Percentiles rank a stretch among this genome's conserved stretches.
These are phyloP conservation scores for Heterochromis multidens DNA, from an alignment of 2,113 vertebrate species.

Conservation along the genomic window DNA sequence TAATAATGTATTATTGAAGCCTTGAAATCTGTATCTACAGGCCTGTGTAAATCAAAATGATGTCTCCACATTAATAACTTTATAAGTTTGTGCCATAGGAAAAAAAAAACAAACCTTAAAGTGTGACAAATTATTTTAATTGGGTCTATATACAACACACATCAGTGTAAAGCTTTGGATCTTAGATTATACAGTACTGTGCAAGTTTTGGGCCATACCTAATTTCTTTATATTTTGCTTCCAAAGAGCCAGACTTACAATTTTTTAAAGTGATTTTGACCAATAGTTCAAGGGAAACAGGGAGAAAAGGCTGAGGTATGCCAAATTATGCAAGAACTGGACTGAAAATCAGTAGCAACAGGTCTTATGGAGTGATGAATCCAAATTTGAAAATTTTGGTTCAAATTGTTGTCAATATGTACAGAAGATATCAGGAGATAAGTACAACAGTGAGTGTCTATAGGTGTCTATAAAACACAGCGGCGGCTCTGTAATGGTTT, in stretches of 20 bases:
- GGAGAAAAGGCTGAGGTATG: too few relatives aligned
- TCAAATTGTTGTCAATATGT: too few relatives aligned
- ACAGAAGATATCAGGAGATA: too few relatives aligned
- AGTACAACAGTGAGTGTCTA: too few relatives aligned
- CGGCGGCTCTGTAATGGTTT: too few relatives aligned
- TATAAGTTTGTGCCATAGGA: background rate
- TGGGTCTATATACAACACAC: background rate
- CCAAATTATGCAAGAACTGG: too few relatives aligned
- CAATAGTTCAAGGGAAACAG: too few relatives aligned
- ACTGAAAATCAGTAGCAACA: too few relatives aligned
- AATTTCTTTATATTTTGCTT: background rate
- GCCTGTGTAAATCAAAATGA: background rate
- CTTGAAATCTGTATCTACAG: background rate
- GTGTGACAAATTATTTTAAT: background rate
- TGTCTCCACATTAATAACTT: background rate
- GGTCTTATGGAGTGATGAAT: too few relatives aligned
- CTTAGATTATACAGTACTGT: too few relatives aligned
- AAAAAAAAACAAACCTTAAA: background rate
- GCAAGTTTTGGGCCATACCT: background rate
- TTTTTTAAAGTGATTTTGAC: background rate
- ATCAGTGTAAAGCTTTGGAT: background rate
- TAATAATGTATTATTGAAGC: background rate
- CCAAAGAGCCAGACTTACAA: background rate
- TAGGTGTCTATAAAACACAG: too few relatives aligned
- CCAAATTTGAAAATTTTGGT: too few relatives aligned